Evolutionary conservation across 2,113 vertebrate genomes (phyloP).

Genomic region (Grallaria varia): DNA sequence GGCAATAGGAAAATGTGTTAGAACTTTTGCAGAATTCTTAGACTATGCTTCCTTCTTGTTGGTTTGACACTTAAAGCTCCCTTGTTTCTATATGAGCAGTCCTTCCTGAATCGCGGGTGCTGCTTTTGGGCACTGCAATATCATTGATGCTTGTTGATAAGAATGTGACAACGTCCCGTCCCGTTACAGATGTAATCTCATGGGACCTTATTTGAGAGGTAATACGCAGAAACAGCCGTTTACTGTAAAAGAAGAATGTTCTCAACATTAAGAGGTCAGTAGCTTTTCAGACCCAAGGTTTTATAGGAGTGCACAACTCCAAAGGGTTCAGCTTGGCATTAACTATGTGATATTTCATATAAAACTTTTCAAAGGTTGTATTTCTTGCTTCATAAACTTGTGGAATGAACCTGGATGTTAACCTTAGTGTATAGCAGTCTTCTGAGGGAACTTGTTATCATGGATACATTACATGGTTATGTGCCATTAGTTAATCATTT

Average conservation of each 20-base stretch:
- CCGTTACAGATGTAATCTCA: not conserved
- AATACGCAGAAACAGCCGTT: constrained; percentile 11
- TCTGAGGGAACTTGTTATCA: constrained; percentile 17
- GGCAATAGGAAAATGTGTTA: accelerated
- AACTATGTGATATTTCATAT: constrained; percentile 42
- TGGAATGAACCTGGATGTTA: constrained; percentile 58
- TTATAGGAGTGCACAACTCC: constrained; percentile 17
- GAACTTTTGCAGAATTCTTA: not conserved
- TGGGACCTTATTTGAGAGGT: not conserved
- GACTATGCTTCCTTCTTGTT: not conserved
- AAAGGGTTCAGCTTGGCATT: constrained; percentile 36
- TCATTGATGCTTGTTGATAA: not conserved
- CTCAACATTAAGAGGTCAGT: constrained; percentile 26
- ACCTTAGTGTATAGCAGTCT: constrained; percentile 20
- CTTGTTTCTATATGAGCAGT: not conserved
- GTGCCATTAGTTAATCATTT: constrained; percentile 65
- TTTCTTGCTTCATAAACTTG: constrained; percentile 67
- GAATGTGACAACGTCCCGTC: not conserved
- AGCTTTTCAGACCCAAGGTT: not conserved
- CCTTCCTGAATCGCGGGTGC: not conserved
- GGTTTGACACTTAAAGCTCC: not conserved
- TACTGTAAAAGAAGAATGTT: not conserved
- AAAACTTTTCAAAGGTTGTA: constrained; percentile 61
- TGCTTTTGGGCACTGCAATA: not conserved
- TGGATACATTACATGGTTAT: constrained; percentile 36